Evolutionary conservation across 2,113 vertebrate species (phyloP).

Genomic region (Opisthocomus hoazin): DNA sequence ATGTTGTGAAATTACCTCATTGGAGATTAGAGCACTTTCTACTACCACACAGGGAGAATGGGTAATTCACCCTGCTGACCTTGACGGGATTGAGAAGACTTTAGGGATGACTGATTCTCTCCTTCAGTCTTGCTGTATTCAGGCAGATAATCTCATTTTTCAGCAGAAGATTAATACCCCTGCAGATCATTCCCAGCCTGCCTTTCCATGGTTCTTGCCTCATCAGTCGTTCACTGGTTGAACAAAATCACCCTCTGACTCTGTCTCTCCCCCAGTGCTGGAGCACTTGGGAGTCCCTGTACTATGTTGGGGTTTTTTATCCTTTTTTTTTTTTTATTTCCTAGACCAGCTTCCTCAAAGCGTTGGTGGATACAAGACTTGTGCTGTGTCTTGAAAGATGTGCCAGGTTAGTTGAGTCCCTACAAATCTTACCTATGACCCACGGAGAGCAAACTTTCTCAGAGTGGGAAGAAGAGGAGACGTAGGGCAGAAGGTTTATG

Average conservation of each 20-base stretch:
- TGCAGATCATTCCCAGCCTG: not conserved
- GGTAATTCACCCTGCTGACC: not conserved
- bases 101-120: not conserved
- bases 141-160: constrained; percentile 23
- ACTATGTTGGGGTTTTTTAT: not conserved
- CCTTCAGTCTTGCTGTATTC: not conserved
- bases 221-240: not conserved
- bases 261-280: not conserved
- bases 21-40: not conserved
- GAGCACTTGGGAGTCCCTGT: not conserved
- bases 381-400: not conserved
- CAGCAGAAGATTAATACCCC: not conserved
- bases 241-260: not conserved
- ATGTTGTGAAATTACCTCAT: not conserved
- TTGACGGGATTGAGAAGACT: not conserved
- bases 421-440: not conserved
- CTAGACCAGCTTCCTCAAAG: not conserved
- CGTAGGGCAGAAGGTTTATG: not conserved
- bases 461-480: not conserved
- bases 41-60: not conserved
- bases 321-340: not conserved
- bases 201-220: not conserved
- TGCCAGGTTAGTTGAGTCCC: not conserved
- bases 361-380: not conserved
- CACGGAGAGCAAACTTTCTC: not conserved